These are phyloP conservation scores for Dasysyrphus tricinctus DNA, from an alignment of 2,888 invertebrate species.

Conservation along the genomic window DNA sequence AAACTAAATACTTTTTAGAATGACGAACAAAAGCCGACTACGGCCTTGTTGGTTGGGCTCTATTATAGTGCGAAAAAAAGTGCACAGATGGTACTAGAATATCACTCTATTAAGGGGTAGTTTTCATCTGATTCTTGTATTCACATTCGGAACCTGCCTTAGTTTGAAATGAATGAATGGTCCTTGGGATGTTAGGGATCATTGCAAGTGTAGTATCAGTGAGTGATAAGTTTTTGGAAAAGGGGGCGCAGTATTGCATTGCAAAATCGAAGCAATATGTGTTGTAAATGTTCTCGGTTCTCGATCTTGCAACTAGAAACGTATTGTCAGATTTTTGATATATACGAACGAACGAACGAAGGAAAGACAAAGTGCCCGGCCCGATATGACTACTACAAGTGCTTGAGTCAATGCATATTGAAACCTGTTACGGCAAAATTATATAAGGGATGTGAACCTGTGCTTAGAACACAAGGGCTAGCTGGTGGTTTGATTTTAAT, in stretches of 20 bases:
- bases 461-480: slow-evolving; percentile 11
- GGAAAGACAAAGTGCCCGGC: slow-evolving; percentile 19
- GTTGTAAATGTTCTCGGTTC: slow-evolving; percentile 77
- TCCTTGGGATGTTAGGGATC: slow-evolving; percentile 59
- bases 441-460: slow-evolving; percentile 52
- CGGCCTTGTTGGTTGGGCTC: slow-evolving; percentile 70
- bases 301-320: slow-evolving; percentile 81
- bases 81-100: slow-evolving; percentile 78
- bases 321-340: slow-evolving; percentile 79
- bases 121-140: slow-evolving; percentile 81
- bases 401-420: slow-evolving; percentile 52
- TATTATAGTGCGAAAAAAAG: slow-evolving; percentile 75
- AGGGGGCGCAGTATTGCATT: slow-evolving; percentile 73
- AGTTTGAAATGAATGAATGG: slow-evolving; percentile 30
- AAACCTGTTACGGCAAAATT: slow-evolving; percentile 54
- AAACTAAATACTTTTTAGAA: slow-evolving; percentile 82
- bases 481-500: slow-evolving; percentile 64
- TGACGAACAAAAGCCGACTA: slow-evolving; percentile 68
- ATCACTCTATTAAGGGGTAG: slow-evolving; percentile 81
- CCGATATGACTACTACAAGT: slow-evolving; percentile 43
- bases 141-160: slow-evolving; percentile 55
- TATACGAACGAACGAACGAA: slow-evolving; percentile 23
- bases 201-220: slow-evolving; percentile 52
- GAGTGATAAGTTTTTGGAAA: slow-evolving; percentile 18
- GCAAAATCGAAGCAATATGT: slow-evolving; percentile 78